Evolutionary conservation across 2,888 invertebrate genomes (phyloP).

Genomic region (Netelia virgata): DNA sequence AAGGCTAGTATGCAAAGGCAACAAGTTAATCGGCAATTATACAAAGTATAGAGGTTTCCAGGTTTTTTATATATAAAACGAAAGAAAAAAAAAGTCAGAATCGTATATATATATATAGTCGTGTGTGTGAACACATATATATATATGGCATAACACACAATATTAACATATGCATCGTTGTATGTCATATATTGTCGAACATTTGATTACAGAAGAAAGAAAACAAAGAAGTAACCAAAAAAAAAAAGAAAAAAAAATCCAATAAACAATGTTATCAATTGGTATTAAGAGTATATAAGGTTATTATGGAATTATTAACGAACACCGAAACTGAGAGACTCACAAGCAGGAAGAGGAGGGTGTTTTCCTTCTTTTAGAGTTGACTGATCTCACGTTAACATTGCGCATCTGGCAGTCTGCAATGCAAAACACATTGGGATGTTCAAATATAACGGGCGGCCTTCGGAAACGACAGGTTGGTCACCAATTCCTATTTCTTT

Average conservation of each 20-base stretch:
- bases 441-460: slow-evolving; percentile 81
- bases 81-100: slow-evolving; percentile 46
- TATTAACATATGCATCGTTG: slow-evolving; percentile 77
- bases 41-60: slow-evolving; percentile 72
- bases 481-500: slow-evolving; percentile 65
- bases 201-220: slow-evolving; percentile 69
- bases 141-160: slow-evolving; percentile 51
- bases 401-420: slow-evolving; percentile 92
- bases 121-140: slow-evolving; percentile 62
- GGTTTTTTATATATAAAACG: slow-evolving; percentile 11
- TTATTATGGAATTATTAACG: slow-evolving; percentile 83
- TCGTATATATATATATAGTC: slow-evolving; percentile 58
- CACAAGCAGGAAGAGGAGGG: slow-evolving; percentile 89
- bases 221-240: slow-evolving; percentile 41
- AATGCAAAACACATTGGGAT: slow-evolving; percentile 88
- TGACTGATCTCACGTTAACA: slow-evolving; percentile 91
- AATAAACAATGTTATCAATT: slow-evolving; percentile 73
- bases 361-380: slow-evolving; percentile 89
- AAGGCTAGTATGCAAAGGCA: slow-evolving; percentile 68
- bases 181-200: slow-evolving; percentile 63
- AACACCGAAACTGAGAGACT: slow-evolving; percentile 87
- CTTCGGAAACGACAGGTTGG: slow-evolving; percentile 75
- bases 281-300: slow-evolving; percentile 63
- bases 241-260: slow-evolving; percentile 53
- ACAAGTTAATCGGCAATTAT: slow-evolving; percentile 77